Conservation (phyloP, 2,888 invertebrate genomes). For the Tigriopus californicus region DNA sequence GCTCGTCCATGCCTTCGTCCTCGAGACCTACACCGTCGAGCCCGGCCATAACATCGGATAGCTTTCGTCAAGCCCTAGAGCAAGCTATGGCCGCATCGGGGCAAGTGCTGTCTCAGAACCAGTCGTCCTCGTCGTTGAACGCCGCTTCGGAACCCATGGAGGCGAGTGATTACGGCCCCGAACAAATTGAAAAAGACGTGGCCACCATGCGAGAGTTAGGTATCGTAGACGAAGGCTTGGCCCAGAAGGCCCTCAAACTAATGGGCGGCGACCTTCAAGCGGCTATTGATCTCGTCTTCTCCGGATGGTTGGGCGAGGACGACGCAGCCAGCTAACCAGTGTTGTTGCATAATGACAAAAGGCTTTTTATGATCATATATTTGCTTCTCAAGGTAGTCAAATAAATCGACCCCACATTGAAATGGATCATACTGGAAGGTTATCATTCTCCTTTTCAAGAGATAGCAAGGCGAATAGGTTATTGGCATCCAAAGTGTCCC, state of each 20-base stretch:
- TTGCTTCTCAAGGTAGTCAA: no score
- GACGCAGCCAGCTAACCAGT: not conserved
- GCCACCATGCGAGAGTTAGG: constrained; percentile 67
- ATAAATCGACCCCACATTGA: no score
- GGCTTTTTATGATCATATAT: no score
- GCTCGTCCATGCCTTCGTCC: not conserved
- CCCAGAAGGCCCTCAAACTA: constrained; percentile 58
- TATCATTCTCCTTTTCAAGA: no score
- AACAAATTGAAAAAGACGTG: not conserved
- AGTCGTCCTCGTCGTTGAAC: not conserved
- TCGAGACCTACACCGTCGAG: not conserved
- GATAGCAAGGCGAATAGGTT: no score
- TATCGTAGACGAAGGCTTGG: constrained; percentile 57
- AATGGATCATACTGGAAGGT: no score
- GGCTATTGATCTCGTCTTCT: constrained; percentile 74
- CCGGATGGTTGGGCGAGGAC: constrained; percentile 28
- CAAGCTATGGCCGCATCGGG: not conserved
- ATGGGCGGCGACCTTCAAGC: constrained; percentile 72
- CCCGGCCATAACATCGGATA: not conserved
- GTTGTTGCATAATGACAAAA: no score
- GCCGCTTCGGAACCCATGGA: constrained; percentile 1
- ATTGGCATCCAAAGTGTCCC: no score
- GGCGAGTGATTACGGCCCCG: no score
- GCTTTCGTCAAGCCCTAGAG: not conserved
- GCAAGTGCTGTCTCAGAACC: not conserved